Base-by-base conservation (phyloP, 2,113 vertebrate species). In the Canis aureus region DNA sequence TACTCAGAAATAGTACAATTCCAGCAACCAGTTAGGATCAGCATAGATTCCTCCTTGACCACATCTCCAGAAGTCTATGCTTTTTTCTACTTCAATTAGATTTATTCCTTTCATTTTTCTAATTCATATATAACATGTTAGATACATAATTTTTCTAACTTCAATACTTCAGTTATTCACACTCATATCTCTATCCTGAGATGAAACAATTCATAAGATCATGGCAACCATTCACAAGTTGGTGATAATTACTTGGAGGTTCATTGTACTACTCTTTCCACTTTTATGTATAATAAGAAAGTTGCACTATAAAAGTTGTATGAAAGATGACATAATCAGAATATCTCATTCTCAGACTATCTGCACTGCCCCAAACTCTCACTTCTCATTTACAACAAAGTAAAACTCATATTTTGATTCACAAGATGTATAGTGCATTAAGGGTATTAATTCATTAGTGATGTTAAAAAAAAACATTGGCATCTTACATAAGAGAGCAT, bases 151-250 rank as follows among this genome's bases (percentile, higher is more conserved):
- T 43, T 43, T 43, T 43, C 43, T 43, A 43, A 43, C 43, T 43
- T 43, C 43, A 43, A 43, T 43, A 43, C 6, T 43, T 43, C 43
- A n/a, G 16, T 35, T 66, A 73, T 91, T 55, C 32, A 89, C 11
- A 83, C 9, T 64, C 66, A 23, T 3, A 53, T 67, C 23, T 59
- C 11, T 81, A 27, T 15, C 32, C 4, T 55, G 49, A 17, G 17
- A 38, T 73, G n/a, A 73, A 55, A 53, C 5, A 91, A 71, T 94
- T 97, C 67, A n/a, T 81, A 84, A 95, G n/a, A 59, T 78, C 5
- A 20, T 73, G 5, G 4, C 13, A 51, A 86, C 66, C 19, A 78
- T 51, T 60, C 53, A 51, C 3, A 76, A 38, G 57, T 23, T 43
- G 20, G 5, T 84, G 2, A 95, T 57, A 27, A 91, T 73, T 87